A percentile compares a stretch with the other conserved stretches of the same genome.
Evolutionary conservation across 2,113 vertebrate species (phyloP).

Genomic region (Balaeniceps rex): DNA sequence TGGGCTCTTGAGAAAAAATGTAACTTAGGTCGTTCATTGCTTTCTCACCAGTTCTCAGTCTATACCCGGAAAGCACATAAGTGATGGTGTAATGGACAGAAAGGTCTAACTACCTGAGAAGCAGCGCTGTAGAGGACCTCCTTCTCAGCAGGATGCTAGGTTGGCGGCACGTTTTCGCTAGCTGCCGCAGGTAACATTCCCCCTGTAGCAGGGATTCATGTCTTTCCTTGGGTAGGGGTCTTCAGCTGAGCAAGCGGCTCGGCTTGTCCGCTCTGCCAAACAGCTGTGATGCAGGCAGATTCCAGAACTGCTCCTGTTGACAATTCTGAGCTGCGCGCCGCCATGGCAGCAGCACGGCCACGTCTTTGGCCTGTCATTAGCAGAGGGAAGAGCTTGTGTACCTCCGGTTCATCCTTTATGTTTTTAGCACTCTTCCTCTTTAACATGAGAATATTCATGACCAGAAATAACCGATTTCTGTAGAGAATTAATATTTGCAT

Average conservation of each 20-base stretch:
- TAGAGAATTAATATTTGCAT: not conserved
- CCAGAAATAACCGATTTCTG: not conserved
- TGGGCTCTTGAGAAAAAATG: not conserved
- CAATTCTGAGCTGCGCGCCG: not conserved
- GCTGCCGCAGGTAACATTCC: not conserved
- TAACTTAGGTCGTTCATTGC: not conserved
- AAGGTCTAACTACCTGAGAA: not conserved
- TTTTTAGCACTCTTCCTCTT: not conserved
- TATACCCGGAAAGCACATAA: not conserved
- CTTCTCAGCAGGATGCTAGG: not conserved
- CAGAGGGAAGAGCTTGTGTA: not conserved
- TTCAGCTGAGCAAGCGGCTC: not conserved
- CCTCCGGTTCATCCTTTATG: not conserved
- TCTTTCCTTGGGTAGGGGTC: too few species aligned
- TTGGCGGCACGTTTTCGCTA: rapidly evolving
- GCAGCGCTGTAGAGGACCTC: not conserved
- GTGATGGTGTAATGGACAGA: not conserved
- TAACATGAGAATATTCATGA: not conserved
- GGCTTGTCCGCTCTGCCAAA: not conserved
- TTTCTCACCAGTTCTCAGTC: not conserved
- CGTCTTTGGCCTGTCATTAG: not conserved
- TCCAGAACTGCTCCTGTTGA: not conserved
- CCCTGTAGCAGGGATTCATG: not conserved
- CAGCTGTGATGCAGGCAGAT: not conserved
- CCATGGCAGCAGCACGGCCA: not conserved